Conservation (phyloP, 2,888 invertebrate genomes). For the Sepiola atlantica region DNA sequence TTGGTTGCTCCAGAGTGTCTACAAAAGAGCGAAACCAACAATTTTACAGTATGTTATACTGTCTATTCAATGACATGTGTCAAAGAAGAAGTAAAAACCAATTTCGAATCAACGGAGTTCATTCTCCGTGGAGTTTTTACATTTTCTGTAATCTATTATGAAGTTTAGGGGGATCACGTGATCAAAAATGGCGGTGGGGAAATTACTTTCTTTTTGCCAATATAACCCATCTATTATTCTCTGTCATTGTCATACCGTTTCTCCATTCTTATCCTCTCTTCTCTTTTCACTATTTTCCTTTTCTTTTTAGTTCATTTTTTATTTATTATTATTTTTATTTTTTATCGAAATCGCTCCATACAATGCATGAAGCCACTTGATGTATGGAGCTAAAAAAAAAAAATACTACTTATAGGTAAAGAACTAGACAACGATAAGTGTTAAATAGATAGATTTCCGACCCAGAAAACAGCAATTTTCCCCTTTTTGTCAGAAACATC, state of each 20-base stretch:
- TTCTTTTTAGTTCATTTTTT: not conserved
- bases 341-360: too few species aligned
- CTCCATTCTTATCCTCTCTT: not conserved
- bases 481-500: too few species aligned
- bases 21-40: not conserved
- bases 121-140: not conserved
- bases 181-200: not conserved
- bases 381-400: too few species aligned
- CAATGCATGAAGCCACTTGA: too few species aligned
- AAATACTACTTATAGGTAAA: too few species aligned
- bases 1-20: not conserved
- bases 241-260: not conserved
- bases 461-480: too few species aligned
- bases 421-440: too few species aligned
- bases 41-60: not conserved
- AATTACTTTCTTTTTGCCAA: not conserved
- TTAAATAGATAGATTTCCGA: too few species aligned
- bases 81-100: not conserved
- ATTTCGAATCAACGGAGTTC: not conserved
- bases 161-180: too few species aligned
- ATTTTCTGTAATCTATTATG: not conserved
- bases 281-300: not conserved
- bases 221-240: not conserved
- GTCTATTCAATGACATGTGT: not conserved
- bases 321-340: not conserved